Evolutionary conservation across 2,113 vertebrate genomes (phyloP).

Genomic region (Junco hyemalis): DNA sequence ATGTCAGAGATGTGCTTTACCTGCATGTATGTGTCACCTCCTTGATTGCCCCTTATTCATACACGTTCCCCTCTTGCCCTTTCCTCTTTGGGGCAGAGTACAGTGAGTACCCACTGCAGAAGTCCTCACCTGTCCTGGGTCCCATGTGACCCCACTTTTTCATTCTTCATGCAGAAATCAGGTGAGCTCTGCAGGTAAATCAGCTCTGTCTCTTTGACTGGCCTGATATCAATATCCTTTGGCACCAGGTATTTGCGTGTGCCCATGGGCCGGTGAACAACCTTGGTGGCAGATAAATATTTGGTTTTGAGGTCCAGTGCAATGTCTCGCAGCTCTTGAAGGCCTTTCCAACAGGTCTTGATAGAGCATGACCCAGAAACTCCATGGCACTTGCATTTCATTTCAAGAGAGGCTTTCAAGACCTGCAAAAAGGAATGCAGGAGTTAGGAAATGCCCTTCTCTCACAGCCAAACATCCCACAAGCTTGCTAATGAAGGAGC

Average conservation of each 20-base stretch:
- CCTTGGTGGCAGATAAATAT: slow-evolving; percentile 96
- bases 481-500: neutral
- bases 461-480: neutral
- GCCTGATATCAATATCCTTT: slow-evolving; percentile 96
- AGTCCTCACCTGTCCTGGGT: slow-evolving; percentile 91
- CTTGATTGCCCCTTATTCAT: neutral
- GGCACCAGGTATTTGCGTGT: slow-evolving; percentile 97
- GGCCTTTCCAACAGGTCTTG: slow-evolving; percentile 96
- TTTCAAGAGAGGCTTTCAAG: slow-evolving; percentile 87
- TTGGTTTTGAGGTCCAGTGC: slow-evolving; percentile 94
- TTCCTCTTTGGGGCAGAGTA: neutral
- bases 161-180: slow-evolving; percentile 92
- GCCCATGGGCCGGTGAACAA: slow-evolving; percentile 92
- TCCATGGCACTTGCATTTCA: slow-evolving; percentile 98
- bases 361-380: slow-evolving; percentile 98
- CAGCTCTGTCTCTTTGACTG: slow-evolving; percentile 92
- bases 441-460: slow-evolving; percentile 4
- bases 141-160: slow-evolving; percentile 92
- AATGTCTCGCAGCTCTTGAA: slow-evolving; percentile 91
- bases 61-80: neutral
- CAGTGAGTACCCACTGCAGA: neutral
- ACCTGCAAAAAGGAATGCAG: slow-evolving; percentile 75
- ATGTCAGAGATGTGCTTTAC: neutral
- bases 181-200: slow-evolving; percentile 97
- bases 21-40: neutral